These are phyloP conservation scores for Scaptomyza reducta DNA, from an alignment of 2,888 invertebrate species.

Conservation along the genomic window DNA sequence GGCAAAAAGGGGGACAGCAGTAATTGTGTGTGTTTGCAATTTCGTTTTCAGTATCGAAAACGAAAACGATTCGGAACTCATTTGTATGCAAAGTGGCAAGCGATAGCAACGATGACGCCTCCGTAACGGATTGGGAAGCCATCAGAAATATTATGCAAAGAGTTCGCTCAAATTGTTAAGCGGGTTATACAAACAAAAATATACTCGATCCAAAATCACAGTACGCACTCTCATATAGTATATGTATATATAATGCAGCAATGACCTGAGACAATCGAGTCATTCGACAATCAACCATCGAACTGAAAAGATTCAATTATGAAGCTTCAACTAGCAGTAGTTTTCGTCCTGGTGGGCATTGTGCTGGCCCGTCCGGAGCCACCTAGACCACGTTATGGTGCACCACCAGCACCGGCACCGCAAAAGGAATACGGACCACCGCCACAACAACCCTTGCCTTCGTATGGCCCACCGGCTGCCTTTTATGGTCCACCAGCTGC, in stretches of 20 bases:
- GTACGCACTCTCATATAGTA: no score
- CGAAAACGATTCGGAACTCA: conserved; percentile 47
- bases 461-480: conserved; percentile 82
- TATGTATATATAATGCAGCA: conserved; percentile 52
- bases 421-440: conserved; percentile 83
- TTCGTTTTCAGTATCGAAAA: conserved; percentile 74
- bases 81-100: conserved; percentile 64
- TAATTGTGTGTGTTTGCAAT: conserved; percentile 57
- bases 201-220: conserved; percentile 2
- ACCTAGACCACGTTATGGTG: conserved; percentile 82
- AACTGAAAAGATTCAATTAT: conserved; percentile 40
- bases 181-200: conserved; percentile 59
- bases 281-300: conserved; percentile 63
- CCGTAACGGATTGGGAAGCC: conserved; percentile 59
- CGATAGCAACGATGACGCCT: conserved; percentile 30
- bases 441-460: conserved; percentile 77
- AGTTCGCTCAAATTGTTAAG: conserved; percentile 24
- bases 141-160: conserved; percentile 79
- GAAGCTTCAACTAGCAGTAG: conserved; percentile 51
- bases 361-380: conserved; percentile 84
- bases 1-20: background rate
- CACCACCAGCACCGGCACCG: conserved; percentile 78
- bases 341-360: conserved; percentile 82
- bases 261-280: conserved; percentile 63
- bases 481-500: conserved; percentile 82